Base-by-base conservation (phyloP, 2,888 invertebrate species). In the Mechanitis mazaeus region DNA sequence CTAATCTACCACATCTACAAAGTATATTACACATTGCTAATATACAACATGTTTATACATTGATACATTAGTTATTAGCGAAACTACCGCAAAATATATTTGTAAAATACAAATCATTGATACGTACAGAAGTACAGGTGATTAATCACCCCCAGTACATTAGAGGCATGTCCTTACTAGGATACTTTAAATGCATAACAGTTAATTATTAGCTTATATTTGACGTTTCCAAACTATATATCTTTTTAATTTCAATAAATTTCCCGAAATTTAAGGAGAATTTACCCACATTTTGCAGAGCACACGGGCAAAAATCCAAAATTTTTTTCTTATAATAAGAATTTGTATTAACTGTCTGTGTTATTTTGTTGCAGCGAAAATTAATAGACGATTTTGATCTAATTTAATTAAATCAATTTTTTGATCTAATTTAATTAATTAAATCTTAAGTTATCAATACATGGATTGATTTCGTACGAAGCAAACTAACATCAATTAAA, bases 41-140 rank as follows among this genome's bases (percentile, higher is more conserved):
- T 85, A 76, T 88, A 88, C 86, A 89, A 81, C 81, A 86, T 84
- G 83, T 88, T 88, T 89, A 87, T 88, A 87, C 88, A 88, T 75
- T 78, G 79, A 84, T 80, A 81, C 50, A 31, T 31, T 50, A 50
- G 9, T 50, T 31, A 31, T 50, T 78, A 70, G 72, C 63, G 69
- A 79, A 69, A 72, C 80, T 84, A 86, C 78, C 66, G 69, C 75
- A 80, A 80, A 76, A 74, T 77, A 78, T 72, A 80, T 80, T 76
- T 81, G 80, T 84, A 81, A 78, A 81, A 74, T 82, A 82, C 78
- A 81, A 77, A 76, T 75, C 74, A 73, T 73, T 70, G 70, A 71
- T 71, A 72, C 69, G 63, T 68, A 64, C 66, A 67, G 60, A 45
- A 59, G 42, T 42, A 42, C 42, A 42, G 3, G 9, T 9, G 50